Base-by-base conservation (phyloP, 2,113 vertebrate genomes). In the Lates calcarifer region DNA sequence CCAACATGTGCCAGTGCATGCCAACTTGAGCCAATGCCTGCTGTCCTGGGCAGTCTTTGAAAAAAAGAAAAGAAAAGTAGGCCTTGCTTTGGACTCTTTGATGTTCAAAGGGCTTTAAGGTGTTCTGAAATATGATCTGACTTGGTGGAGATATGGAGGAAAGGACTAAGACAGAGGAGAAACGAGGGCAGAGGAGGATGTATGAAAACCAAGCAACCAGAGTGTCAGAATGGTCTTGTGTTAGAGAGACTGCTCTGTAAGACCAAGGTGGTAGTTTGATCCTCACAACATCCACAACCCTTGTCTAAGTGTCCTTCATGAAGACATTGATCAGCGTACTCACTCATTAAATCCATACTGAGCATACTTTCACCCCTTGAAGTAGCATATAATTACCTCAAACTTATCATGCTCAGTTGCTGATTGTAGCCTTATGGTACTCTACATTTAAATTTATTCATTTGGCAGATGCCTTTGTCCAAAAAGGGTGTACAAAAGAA, bases 71-170 rank as follows among this genome's bases (percentile, higher is more conserved):
- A 74, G 29, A 66, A 81, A 73, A 77, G 26, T 60, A 73, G 74
- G 84, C 71, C 57, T 60, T 47, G 29, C 60, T 62, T 87, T 79
- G 29, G 65, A 83, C 33, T 62, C 85, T 91, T 89, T 90, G 85
- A 89, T 87, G 81, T 89, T 86, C 37, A 90, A 81, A 67, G 60
- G 81, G 77, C 49, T 87, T 82, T 58, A 67, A 80, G 88, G 80
- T 77, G 41, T 57, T 79, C 61, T 82, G 74, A 89, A 91, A 87
- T 79, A 5, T 1, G 6, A 61, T 85, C 81, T 77, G 83, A 81
- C 47, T 61, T 69, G 56, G 71, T 80, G 14, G 73, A 81, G 82
- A 72, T 88, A 82, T 20, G 75, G 67, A 81, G 76, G 63, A 65
- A 47, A 51, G 39, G 49, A 67, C 37, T 7, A 6, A 24, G 20